Percentiles rank a stretch among this genome's conserved stretches.
Conservation (phyloP, 2,888 invertebrate species). For the Heteropelma amictum region DNA sequence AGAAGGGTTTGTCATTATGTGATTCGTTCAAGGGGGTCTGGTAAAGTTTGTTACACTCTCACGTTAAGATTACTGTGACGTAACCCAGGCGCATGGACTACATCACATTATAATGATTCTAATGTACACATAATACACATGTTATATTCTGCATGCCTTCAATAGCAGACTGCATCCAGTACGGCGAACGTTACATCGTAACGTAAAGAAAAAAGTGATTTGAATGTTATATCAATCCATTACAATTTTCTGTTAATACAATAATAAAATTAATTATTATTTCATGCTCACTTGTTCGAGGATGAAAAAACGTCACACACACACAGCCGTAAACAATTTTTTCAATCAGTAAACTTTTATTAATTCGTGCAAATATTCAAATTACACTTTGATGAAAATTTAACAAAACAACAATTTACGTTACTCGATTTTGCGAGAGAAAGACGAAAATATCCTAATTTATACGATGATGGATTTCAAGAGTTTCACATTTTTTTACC, state of each 20-base stretch:
- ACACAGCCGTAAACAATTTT: too few relatives aligned
- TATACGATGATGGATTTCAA: background rate
- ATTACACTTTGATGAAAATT: too few relatives aligned
- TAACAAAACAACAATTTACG: background rate
- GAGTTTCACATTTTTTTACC: too few relatives aligned
- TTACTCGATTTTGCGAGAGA: background rate
- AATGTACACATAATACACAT: slow-evolving; percentile 12
- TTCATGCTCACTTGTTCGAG: too few relatives aligned
- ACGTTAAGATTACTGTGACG: slow-evolving; percentile 45
- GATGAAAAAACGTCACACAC: too few relatives aligned
- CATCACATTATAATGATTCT: slow-evolving; percentile 40
- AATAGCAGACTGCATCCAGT: slow-evolving; percentile 49
- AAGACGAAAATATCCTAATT: background rate
- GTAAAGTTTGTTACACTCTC: slow-evolving; percentile 23
- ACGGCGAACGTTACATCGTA: slow-evolving; percentile 55
- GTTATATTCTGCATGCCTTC: background rate
- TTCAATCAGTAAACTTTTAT: too few relatives aligned
- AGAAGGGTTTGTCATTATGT: too few relatives aligned
- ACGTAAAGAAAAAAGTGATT: slow-evolving; percentile 56
- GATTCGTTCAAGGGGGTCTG: background rate
- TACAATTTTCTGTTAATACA: too few relatives aligned
- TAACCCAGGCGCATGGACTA: slow-evolving; percentile 40
- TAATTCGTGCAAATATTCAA: too few relatives aligned
- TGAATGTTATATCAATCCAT: slow-evolving; percentile 27
- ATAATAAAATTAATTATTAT: too few relatives aligned